phyloP scores from a whole-genome alignment of 2,888 invertebrate species.

The Cantharis flavilabris region DNA sequence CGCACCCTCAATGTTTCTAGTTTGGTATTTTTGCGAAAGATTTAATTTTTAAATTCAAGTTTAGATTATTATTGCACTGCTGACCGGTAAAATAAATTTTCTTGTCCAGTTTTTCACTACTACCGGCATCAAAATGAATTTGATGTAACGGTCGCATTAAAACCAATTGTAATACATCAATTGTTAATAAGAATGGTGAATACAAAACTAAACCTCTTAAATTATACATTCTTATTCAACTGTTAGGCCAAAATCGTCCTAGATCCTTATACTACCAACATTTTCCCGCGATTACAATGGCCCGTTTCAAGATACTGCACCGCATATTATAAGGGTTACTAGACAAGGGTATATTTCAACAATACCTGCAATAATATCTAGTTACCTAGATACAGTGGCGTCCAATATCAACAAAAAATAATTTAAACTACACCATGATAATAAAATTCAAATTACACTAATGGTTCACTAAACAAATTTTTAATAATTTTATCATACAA shows the following conservation, averaged over 20 bases:
- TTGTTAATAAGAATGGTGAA: conserved; percentile 19
- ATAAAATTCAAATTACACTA: neutral
- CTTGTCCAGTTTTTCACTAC: neutral
- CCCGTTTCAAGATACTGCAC: conserved; percentile 36
- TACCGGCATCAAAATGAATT: neutral
- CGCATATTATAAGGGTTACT: conserved; percentile 34
- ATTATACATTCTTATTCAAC: conserved; percentile 24
- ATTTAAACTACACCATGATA: neutral
- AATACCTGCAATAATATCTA: conserved; percentile 31
- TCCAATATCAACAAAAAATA: conserved; percentile 5
- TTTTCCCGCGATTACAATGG: conserved; percentile 38
- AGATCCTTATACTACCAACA: conserved; percentile 11
- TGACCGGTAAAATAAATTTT: neutral
- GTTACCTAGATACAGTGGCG: conserved; percentile 33
- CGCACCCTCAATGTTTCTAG: neutral
- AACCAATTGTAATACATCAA: conserved; percentile 5
- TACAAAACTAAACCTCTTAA: conserved; percentile 19
- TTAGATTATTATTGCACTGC: neutral
- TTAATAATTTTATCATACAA: neutral
- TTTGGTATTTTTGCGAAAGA: neutral
- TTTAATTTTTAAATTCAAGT: neutral
- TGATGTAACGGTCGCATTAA: conserved; percentile 12
- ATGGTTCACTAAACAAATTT: neutral
- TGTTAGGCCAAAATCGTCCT: conserved; percentile 3
- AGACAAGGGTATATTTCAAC: conserved; percentile 34